Percentiles rank a stretch among this genome's conserved stretches.
These are phyloP conservation scores for Cettia cetti DNA, from an alignment of 2,113 vertebrate species.

Conservation along the genomic window DNA sequence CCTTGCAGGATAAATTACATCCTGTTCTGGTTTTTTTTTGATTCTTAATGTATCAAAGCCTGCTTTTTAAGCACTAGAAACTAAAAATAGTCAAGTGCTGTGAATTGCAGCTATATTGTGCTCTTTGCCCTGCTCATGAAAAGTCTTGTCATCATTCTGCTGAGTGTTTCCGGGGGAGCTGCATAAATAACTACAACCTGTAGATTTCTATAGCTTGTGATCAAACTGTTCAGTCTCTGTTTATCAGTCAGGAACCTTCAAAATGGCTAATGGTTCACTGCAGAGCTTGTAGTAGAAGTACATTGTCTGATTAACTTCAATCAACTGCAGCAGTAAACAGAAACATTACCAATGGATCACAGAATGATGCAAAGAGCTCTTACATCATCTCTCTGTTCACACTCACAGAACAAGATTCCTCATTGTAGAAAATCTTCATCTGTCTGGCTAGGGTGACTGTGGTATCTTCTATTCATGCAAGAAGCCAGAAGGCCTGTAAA, in stretches of 20 bases:
- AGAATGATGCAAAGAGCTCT: background rate
- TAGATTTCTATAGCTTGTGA: background rate
- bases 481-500: background rate
- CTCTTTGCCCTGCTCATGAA: background rate
- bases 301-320: background rate
- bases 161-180: background rate
- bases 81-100: background rate
- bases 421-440: background rate
- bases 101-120: background rate
- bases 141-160: background rate
- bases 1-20: conserved; percentile 6
- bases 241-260: background rate
- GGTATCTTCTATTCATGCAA: background rate
- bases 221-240: background rate
- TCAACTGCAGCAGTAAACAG: background rate
- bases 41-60: background rate
- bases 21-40: background rate
- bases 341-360: background rate
- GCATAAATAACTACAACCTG: background rate
- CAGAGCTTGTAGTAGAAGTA: background rate
- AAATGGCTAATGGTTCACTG: background rate
- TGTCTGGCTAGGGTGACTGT: background rate
- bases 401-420: background rate
- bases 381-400: background rate
- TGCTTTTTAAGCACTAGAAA: background rate